A percentile compares a stretch with the other conserved stretches of the same genome.
Evolutionary conservation across 2,888 invertebrate species (phyloP).

Genomic region (Ophraella communa): DNA sequence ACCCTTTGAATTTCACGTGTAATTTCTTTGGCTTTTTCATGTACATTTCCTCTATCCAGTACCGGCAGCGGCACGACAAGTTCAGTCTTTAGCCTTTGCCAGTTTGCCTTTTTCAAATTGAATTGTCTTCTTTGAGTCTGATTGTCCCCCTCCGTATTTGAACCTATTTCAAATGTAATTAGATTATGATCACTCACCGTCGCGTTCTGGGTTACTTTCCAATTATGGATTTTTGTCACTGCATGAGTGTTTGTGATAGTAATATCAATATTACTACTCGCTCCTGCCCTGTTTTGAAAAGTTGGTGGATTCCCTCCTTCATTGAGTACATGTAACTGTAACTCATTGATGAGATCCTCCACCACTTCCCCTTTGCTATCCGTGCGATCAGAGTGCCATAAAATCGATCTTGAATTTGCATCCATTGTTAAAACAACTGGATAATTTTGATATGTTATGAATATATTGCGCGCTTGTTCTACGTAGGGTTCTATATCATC

Average conservation of each 20-base stretch:
- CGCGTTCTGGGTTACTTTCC: neutral
- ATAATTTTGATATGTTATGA: neutral
- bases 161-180: neutral
- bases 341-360: constrained; percentile 2
- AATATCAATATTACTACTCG: constrained; percentile 6
- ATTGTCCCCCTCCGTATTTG: too few relatives aligned
- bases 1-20: neutral
- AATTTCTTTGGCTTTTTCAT: neutral
- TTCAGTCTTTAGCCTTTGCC: neutral
- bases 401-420: constrained; percentile 11
- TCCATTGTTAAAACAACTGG: neutral
- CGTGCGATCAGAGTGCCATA: neutral
- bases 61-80: too few relatives aligned
- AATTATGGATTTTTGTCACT: neutral
- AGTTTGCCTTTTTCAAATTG: neutral
- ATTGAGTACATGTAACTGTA: neutral
- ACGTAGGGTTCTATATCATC: neutral
- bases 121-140: too few relatives aligned
- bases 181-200: constrained; percentile 3
- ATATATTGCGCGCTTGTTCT: neutral
- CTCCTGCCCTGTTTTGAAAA: constrained; percentile 1
- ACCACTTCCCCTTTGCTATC: neutral
- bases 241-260: neutral
- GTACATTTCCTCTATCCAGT: too few relatives aligned
- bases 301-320: constrained; percentile 2